phyloP scores from a whole-genome alignment of 2,888 invertebrate species.

The Nemapogon koenigi region DNA sequence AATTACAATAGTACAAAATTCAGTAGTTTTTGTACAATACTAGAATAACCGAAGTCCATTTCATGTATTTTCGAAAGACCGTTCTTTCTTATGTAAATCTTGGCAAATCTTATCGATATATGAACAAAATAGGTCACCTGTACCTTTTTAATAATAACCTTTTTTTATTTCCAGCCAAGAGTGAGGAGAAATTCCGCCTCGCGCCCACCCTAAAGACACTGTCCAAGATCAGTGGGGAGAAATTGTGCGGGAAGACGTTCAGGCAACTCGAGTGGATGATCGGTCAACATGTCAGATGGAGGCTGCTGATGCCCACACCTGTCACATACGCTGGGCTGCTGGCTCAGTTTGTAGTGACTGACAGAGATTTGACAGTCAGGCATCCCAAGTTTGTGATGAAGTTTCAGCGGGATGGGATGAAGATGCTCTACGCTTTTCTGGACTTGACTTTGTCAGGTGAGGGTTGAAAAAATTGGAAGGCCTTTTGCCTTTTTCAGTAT shows the following conservation, averaged over 20 bases:
- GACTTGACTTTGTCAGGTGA: conserved; percentile 51
- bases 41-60: too few relatives aligned
- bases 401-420: conserved; percentile 44
- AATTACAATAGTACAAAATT: too few relatives aligned
- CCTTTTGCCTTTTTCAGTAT: too few relatives aligned
- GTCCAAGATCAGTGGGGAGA: conserved; percentile 38
- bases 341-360: conserved; percentile 44
- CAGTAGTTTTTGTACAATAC: too few relatives aligned
- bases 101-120: too few relatives aligned
- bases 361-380: conserved; percentile 39
- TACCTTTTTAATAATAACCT: too few relatives aligned
- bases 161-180: conserved; percentile 46
- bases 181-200: conserved; percentile 47
- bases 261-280: conserved; percentile 56
- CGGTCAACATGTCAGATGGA: conserved; percentile 48
- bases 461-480: too few relatives aligned
- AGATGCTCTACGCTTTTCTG: conserved; percentile 40
- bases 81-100: too few relatives aligned
- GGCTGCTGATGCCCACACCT: conserved; percentile 44
- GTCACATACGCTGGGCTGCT: conserved; percentile 44
- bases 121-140: too few relatives aligned
- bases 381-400: conserved; percentile 46
- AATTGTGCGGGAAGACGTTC: conserved; percentile 47
- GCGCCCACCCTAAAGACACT: conserved; percentile 45
- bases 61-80: too few relatives aligned